Base-by-base conservation (phyloP, 2,113 vertebrate genomes). In the Phasianus colchicus region DNA sequence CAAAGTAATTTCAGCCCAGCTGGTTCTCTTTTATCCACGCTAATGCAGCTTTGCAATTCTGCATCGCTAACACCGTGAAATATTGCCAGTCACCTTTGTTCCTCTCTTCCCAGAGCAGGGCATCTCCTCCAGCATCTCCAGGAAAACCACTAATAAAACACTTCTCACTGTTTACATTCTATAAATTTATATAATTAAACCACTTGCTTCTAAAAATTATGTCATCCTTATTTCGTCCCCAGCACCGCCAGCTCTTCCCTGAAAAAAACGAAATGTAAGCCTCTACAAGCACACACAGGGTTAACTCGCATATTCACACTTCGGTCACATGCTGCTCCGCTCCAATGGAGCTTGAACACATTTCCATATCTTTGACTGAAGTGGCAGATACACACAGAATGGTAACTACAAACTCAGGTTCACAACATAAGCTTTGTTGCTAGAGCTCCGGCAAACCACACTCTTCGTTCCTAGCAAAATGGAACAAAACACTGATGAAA, bases 1-100 rank as follows among this genome's bases (percentile, higher is more conserved):
- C 73, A 79, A 88, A 65, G 77, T 77, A 96, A 96, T 96, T 95
- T 88, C 93, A 90, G 73, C 57, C 76, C 90, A 96, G 90, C 96
- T 95, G 95, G 72, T 81, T 96, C 88, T 78, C 86, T 86, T 86
- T 96, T 95, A 96, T 96, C 96, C 96, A 96, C 79, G 20, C 79
- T 96, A 96, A 96, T 95, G 72, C 96, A 63, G 88, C 93, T 96
- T 96, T 96, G 94, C 80, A 92, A 84, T 93, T 83, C 45, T 71
- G 42, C 83, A 95, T 80, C 79, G 80, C 80, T 66, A 86, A 88
- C 79, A 40, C 61, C 80, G 72, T 88, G 86, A 86, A 95, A 96
- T 95, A 95, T 81, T 92, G 90, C 95, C 76, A 90, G 86, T 78
- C 90, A 95, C 92, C 88, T 94, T 90, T 94, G 88, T 64, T 88